Conservation (phyloP, 2,888 invertebrate species). For the Troides oblongomaculatus region DNA sequence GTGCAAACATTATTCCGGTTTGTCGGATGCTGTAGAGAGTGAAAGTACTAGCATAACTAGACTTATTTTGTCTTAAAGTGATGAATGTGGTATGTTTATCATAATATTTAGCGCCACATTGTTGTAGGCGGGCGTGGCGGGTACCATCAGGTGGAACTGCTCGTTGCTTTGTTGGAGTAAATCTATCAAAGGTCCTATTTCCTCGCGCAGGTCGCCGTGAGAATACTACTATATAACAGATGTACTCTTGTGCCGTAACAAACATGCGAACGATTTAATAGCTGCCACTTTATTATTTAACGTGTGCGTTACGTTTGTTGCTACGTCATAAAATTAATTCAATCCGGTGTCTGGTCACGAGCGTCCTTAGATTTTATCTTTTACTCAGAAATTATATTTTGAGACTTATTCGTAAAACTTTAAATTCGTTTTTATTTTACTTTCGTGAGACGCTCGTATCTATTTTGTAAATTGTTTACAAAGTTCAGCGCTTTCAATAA, state of each 20-base stretch:
- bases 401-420: constrained; percentile 1
- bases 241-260: constrained; percentile 7
- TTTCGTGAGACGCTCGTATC: neutral
- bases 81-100: no score
- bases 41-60: no score
- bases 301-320: constrained; percentile 14
- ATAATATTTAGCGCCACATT: no score
- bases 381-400: constrained; percentile 27
- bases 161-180: no score
- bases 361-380: constrained; percentile 27
- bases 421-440: neutral
- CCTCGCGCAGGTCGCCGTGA: neutral
- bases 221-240: constrained; percentile 6
- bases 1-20: no score
- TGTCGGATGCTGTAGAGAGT: no score
- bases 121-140: no score
- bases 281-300: constrained; percentile 19
- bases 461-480: neutral
- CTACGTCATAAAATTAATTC: constrained; percentile 22
- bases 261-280: constrained; percentile 21
- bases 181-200: neutral
- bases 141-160: no score
- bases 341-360: constrained; percentile 31
- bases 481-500: neutral
- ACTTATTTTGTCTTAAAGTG: no score